Conservation (phyloP, 2,888 invertebrate genomes). For the Theretra japonica region DNA sequence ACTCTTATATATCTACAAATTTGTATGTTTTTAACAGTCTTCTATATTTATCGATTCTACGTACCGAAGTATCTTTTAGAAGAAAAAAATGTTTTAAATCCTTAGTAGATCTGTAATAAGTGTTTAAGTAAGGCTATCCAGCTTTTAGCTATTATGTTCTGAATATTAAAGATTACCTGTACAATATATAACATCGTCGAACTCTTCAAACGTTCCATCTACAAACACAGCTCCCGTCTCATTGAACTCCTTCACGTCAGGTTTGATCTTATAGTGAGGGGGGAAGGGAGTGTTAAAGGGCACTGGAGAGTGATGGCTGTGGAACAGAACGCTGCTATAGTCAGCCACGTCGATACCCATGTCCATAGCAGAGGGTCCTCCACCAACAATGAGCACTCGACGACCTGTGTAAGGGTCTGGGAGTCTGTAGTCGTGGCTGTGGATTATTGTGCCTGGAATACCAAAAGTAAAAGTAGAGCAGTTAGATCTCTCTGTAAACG, state of each 20-base stretch:
- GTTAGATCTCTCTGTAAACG: too few relatives aligned
- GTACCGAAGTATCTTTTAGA: too few relatives aligned
- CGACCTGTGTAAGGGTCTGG: slow-evolving; percentile 85
- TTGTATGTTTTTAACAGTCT: too few relatives aligned
- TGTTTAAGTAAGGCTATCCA: background rate
- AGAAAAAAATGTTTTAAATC: too few relatives aligned
- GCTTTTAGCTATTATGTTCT: too few relatives aligned
- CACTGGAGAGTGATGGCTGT: slow-evolving; percentile 80
- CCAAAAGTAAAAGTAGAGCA: too few relatives aligned
- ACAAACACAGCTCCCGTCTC: slow-evolving; percentile 83
- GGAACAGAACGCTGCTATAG: slow-evolving; percentile 70
- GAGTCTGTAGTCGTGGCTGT: slow-evolving; percentile 90
- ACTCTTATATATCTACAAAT: too few relatives aligned
- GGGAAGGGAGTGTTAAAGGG: slow-evolving; percentile 74
- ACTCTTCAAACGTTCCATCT: slow-evolving; percentile 84
- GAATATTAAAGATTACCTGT: slow-evolving; percentile 80
- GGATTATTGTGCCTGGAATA: slow-evolving; percentile 85
- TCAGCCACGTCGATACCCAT: slow-evolving; percentile 86
- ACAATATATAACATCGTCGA: slow-evolving; percentile 89
- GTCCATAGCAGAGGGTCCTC: slow-evolving; percentile 90
- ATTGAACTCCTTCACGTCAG: slow-evolving; percentile 79
- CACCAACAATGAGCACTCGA: slow-evolving; percentile 88
- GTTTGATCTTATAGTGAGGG: slow-evolving; percentile 77
- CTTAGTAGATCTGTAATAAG: too few relatives aligned
- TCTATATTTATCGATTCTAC: too few relatives aligned